Base-by-base conservation (phyloP, 2,113 vertebrate species). In the Terrapene triunguis region DNA sequence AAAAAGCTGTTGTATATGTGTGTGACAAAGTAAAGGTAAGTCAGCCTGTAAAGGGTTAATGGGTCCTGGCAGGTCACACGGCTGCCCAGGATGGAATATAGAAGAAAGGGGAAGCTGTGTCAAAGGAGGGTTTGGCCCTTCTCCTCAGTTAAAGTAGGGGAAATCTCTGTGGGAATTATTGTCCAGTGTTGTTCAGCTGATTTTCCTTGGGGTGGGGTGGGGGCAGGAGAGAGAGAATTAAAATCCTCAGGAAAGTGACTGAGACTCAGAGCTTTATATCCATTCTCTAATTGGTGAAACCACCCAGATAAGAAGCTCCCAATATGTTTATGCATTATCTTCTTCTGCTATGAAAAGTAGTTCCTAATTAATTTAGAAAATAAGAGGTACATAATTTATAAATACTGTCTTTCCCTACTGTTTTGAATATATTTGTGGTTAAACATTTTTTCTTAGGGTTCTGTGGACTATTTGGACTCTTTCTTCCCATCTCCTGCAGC, bases 1-100 rank as follows among this genome's bases (percentile, higher is more conserved):
- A 53, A 69, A 80, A 16, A 42, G 14, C 50, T 85, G n/a, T 88
- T 44, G 76, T 25, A 10, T 27, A 12, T 0, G 5, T 44, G 0
- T 12, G 17, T 50, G 44, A 42, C 53, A 85, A 74, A 80, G 44
- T 4, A 50, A 2, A 9, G 81, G 8, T 22, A n/a, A 1, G 1
- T 4, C 9, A n/a, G 1, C 7, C 55, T 12, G 29, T 21, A 65
- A 94, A 87, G 57, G 44, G 89, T 59, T 54, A 48, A 25, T 29
- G 11, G 12, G 0, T 3, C 59, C 6, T 1, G 79, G 38, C 50
- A 62, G 5, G 12, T 32, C 13, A 16, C 82, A 44, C 42, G n/a
- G 19, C 19, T 74, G 21, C 19, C 21, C 21, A 42, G 35, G n/a
- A 42, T 42, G 35, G 35, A 69, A 19, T 69, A n/a, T 69, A 69